Evolutionary conservation across 2,797 vertebrate genomes (phyloP).

Genomic region (Pristis pectinata): DNA sequence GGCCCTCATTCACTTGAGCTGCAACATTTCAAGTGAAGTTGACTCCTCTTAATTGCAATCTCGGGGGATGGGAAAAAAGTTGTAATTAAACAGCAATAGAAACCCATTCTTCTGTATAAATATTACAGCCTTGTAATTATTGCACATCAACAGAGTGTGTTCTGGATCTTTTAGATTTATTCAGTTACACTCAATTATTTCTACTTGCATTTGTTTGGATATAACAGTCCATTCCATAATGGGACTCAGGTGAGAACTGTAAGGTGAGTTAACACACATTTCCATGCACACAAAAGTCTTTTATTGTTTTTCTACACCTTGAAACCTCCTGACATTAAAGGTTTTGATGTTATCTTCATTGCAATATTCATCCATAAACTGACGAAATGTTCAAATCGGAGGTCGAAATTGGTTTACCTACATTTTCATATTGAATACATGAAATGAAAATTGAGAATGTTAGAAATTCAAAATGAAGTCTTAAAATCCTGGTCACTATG

Average conservation of each 20-base stretch:
- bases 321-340: neutral
- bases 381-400: neutral
- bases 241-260: neutral
- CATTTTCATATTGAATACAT: neutral
- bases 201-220: neutral
- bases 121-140: conserved; percentile 24
- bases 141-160: neutral
- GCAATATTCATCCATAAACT: neutral
- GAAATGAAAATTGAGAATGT: neutral
- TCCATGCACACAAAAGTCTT: neutral
- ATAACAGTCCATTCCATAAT: neutral
- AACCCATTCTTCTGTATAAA: conserved; percentile 6
- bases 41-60: conserved; percentile 16
- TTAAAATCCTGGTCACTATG: neutral
- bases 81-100: neutral
- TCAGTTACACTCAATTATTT: conserved; percentile 11
- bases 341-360: neutral
- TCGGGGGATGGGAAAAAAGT: neutral
- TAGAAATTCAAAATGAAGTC: neutral
- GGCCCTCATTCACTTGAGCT: conserved; percentile 1
- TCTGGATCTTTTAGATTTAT: conserved; percentile 11
- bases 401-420: neutral
- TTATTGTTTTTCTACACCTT: neutral
- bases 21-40: neutral
- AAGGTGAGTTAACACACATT: neutral